phyloP scores from a whole-genome alignment of 1,140 invertebrate species.

The Catajapyx aquilonaris region DNA sequence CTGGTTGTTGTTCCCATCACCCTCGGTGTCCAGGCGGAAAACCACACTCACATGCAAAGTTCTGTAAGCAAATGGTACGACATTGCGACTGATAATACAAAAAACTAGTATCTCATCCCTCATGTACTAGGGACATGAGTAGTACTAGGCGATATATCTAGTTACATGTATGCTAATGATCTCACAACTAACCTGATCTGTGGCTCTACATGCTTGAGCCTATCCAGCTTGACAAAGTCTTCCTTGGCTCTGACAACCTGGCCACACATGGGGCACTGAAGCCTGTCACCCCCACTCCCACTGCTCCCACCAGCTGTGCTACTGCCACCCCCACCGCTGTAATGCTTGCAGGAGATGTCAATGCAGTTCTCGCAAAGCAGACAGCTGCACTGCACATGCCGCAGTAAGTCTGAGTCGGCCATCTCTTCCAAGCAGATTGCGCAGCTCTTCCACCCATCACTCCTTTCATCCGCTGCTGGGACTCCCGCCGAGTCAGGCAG shows the following conservation, averaged over 20 bases:
- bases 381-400: constrained; percentile 31
- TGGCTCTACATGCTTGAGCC: constrained; percentile 18
- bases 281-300: constrained; percentile 16
- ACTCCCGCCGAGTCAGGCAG: too few species aligned
- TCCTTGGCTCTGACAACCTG: constrained; percentile 22
- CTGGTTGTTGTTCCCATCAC: constrained; percentile 29
- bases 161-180: neutral
- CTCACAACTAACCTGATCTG: constrained; percentile 14
- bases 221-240: constrained; percentile 25
- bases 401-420: constrained; percentile 29
- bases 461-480: constrained; percentile 2
- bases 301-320: constrained; percentile 6
- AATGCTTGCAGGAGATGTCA: constrained; percentile 18
- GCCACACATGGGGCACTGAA: constrained; percentile 31
- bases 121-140: too few species aligned
- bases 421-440: constrained; percentile 41
- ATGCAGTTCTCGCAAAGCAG: constrained; percentile 36
- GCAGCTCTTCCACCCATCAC: constrained; percentile 20
- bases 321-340: constrained; percentile 25
- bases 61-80: too few species aligned
- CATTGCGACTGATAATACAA: too few species aligned
- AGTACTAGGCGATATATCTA: too few species aligned
- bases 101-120: too few species aligned
- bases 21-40: constrained; percentile 26
- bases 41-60: constrained; percentile 33